Evolutionary conservation across 2,113 vertebrate species (phyloP).

Genomic region (Rhabdomys dilectus): DNA sequence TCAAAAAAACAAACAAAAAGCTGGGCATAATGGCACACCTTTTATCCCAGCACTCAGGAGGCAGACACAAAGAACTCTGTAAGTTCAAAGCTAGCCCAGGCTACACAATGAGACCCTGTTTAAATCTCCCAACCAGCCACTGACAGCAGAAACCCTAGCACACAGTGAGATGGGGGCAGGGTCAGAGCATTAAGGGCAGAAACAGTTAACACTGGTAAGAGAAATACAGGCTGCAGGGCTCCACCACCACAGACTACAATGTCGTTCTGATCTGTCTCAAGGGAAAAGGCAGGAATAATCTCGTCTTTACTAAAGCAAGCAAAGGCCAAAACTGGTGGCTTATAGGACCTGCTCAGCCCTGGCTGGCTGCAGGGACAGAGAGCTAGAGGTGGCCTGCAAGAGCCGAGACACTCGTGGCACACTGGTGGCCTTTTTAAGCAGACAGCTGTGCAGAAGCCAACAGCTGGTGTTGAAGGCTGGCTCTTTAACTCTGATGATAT

Average conservation of each 20-base stretch:
- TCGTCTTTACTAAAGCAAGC: background rate
- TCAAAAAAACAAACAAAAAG: background rate
- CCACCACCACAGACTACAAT: background rate
- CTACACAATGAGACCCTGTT: background rate
- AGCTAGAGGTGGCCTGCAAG: background rate
- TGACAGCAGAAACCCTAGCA: background rate
- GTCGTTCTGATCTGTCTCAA: conserved; percentile 4
- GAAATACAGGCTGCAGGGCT: background rate
- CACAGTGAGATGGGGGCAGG: background rate
- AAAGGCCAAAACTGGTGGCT: background rate
- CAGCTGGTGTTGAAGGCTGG: background rate
- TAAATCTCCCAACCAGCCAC: background rate
- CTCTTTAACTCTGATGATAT: too few species aligned
- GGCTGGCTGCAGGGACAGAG: background rate
- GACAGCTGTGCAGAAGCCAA: background rate
- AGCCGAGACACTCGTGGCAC: background rate
- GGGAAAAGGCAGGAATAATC: background rate
- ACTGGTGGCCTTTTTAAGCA: background rate
- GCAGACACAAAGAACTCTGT: background rate
- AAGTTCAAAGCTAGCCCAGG: background rate
- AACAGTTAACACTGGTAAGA: too few species aligned
- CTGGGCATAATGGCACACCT: background rate
- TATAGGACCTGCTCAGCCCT: too few species aligned
- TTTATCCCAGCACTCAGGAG: too few species aligned
- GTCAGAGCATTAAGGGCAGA: background rate